These are phyloP conservation scores for Holothuria glaberrima DNA, from an alignment of 35 echinoderm and acorn worm species.

Conservation along the genomic window DNA sequence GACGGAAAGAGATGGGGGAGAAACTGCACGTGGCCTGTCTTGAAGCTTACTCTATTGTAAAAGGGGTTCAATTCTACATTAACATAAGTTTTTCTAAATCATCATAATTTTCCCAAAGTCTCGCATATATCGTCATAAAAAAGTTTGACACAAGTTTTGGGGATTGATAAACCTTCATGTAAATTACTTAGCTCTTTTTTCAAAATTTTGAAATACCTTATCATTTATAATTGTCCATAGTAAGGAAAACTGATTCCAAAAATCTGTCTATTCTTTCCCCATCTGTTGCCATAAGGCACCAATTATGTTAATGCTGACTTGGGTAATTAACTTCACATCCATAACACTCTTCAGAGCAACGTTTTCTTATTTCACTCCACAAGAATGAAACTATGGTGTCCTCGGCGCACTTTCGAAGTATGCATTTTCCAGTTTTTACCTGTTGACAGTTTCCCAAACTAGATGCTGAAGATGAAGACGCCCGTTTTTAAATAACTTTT, in stretches of 20 bases:
- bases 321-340: conserved; percentile 21
- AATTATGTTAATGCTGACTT: conserved; percentile 2
- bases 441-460: neutral
- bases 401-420: conserved; percentile 23
- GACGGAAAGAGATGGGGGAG: too few relatives aligned
- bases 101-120: conserved; percentile 1
- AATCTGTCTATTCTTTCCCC: neutral
- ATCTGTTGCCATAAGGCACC: conserved; percentile 8
- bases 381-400: conserved; percentile 13
- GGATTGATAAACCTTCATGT: neutral
- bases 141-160: neutral
- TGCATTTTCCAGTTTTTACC: neutral
- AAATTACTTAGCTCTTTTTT: conserved; percentile 15
- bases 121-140: conserved; percentile 5
- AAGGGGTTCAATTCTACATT: neutral
- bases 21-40: too few relatives aligned
- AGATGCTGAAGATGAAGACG: too few relatives aligned
- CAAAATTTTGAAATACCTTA: neutral
- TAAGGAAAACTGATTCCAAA: conserved; percentile 22
- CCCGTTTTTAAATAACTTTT: neutral
- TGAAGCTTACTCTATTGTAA: too few relatives aligned
- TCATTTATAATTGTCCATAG: conserved; percentile 21
- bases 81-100: neutral
- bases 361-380: conserved; percentile 22
- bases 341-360: neutral